These are phyloP conservation scores for Phalangium opilio DNA, from an alignment of 2,888 invertebrate species.

Conservation along the genomic window DNA sequence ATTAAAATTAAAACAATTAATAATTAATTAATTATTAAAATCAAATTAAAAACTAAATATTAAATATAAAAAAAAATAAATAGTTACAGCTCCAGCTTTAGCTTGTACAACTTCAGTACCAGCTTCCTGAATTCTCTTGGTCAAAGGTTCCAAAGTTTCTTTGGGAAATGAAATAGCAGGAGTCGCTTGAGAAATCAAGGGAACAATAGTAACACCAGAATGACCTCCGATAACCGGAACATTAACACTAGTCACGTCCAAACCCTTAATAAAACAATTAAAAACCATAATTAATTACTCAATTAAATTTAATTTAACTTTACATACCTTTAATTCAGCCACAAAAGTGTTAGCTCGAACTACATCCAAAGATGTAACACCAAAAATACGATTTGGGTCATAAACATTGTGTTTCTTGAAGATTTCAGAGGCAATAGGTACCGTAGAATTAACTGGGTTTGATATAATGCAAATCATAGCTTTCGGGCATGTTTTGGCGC, in stretches of 20 bases:
- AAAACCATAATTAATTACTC: too few relatives aligned
- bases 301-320: too few relatives aligned
- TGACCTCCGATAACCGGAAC: conserved; percentile 97
- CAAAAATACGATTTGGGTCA: conserved; percentile 81
- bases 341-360: conserved; percentile 90
- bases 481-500: conserved; percentile 72
- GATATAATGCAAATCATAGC: conserved; percentile 91
- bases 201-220: conserved; percentile 95
- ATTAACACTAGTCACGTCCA: conserved; percentile 66
- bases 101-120: conserved; percentile 98
- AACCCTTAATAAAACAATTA: too few relatives aligned
- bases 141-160: conserved; percentile 66
- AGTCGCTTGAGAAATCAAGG: conserved; percentile 77
- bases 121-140: conserved; percentile 82
- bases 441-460: conserved; percentile 89
- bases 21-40: too few relatives aligned
- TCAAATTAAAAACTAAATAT: conserved; percentile 1
- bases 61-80: too few relatives aligned
- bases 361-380: conserved; percentile 90
- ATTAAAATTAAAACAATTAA: too few relatives aligned
- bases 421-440: conserved; percentile 91
- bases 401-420: conserved; percentile 77
- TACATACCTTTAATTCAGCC: conserved; percentile 63
- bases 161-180: conserved; percentile 64
- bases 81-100: conserved; percentile 75